A percentile compares a stretch with the other conserved stretches of the same genome.
These are phyloP conservation scores for Apodemia mormo DNA, from an alignment of 2,888 invertebrate species.

Conservation along the genomic window DNA sequence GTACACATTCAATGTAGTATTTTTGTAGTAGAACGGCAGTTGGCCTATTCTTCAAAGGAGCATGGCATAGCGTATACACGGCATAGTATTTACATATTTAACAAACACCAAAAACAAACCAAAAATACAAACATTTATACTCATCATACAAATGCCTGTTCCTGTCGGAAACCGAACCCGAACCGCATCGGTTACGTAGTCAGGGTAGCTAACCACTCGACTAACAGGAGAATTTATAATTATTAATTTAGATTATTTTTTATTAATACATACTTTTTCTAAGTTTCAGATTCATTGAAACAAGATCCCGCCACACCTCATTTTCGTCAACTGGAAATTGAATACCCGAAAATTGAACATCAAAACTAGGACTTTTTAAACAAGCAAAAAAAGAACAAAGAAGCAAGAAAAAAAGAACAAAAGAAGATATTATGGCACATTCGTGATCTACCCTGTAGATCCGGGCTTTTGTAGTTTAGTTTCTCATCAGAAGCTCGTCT, in stretches of 20 bases:
- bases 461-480: constrained; percentile 99
- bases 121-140: too few relatives aligned
- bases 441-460: constrained; percentile 99
- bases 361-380: background rate
- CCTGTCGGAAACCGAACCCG: too few relatives aligned
- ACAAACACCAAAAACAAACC: too few relatives aligned
- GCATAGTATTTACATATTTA: too few relatives aligned
- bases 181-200: too few relatives aligned
- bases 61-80: too few relatives aligned
- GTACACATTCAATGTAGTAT: too few relatives aligned
- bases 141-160: too few relatives aligned
- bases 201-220: too few relatives aligned
- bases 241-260: background rate
- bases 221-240: too few relatives aligned
- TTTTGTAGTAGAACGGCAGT: too few relatives aligned
- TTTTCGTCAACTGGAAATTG: background rate
- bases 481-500: constrained; percentile 98
- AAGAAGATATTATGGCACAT: constrained; percentile 84
- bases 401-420: constrained; percentile 26
- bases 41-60: too few relatives aligned
- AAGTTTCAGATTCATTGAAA: constrained; percentile 1
- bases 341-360: background rate
- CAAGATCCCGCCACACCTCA: background rate
- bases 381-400: constrained; percentile 24
- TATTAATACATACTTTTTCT: background rate